These are phyloP conservation scores for Drosophila bifasciata DNA, from an alignment of 1,140 invertebrate genomes.

Conservation along the genomic window DNA sequence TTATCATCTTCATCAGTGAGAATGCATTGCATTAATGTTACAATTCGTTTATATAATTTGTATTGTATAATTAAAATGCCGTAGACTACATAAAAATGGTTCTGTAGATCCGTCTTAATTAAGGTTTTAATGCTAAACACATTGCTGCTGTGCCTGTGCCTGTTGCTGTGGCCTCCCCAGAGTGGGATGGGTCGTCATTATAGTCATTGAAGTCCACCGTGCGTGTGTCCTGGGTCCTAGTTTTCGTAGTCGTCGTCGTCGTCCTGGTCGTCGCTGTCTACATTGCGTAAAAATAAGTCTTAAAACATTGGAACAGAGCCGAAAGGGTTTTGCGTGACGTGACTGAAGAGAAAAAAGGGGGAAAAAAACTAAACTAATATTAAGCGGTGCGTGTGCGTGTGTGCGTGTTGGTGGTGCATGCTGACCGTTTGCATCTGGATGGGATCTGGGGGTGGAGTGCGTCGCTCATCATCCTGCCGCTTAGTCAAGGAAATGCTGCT, in stretches of 20 bases:
- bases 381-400: slow-evolving; percentile 2
- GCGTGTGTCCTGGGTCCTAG: background rate
- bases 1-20: slow-evolving; percentile 4
- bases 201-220: too few relatives aligned
- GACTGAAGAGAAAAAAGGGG: slow-evolving; percentile 6
- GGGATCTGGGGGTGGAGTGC: slow-evolving; percentile 23
- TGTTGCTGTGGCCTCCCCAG: too few relatives aligned
- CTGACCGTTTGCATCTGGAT: slow-evolving; percentile 64
- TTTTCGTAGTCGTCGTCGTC: slow-evolving; percentile 3
- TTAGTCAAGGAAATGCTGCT: slow-evolving; percentile 93
- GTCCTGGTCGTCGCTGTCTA: slow-evolving; percentile 35
- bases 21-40: background rate
- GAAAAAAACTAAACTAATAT: slow-evolving; percentile 44
- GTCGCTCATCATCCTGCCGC: slow-evolving; percentile 6
- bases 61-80: slow-evolving; percentile 69
- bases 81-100: slow-evolving; percentile 64
- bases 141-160: slow-evolving; percentile 26
- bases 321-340: slow-evolving; percentile 35
- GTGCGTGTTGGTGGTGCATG: slow-evolving; percentile 14
- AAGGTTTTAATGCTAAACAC: slow-evolving; percentile 70
- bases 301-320: slow-evolving; percentile 47
- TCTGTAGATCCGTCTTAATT: slow-evolving; percentile 68
- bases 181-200: too few relatives aligned
- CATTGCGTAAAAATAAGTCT: slow-evolving; percentile 51
- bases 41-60: slow-evolving; percentile 18